phyloP scores from a whole-genome alignment of 1,140 invertebrate genomes.

The Calliopsis andreniformis region DNA sequence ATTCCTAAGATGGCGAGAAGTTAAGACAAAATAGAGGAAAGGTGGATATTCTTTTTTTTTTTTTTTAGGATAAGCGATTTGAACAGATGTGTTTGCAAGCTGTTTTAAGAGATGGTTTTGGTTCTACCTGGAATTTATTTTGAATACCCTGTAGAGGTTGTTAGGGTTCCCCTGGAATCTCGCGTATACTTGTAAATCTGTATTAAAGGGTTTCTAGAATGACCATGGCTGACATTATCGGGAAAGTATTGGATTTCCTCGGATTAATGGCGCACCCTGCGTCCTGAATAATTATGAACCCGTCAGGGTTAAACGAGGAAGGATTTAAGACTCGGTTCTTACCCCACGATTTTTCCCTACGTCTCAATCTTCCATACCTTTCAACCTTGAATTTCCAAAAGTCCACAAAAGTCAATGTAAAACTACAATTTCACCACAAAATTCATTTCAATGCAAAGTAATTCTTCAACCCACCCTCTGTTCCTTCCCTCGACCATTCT shows the following conservation, averaged over 20 bases:
- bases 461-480: background rate
- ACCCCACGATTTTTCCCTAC: constrained; percentile 13
- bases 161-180: constrained; percentile 7
- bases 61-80: no score
- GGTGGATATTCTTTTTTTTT: no score
- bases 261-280: constrained; percentile 40
- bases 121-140: constrained; percentile 1
- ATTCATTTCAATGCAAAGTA: background rate
- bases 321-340: constrained; percentile 19
- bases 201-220: constrained; percentile 44
- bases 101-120: background rate
- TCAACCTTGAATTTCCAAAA: background rate
- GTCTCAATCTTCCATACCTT: background rate
- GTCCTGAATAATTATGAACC: constrained; percentile 46
- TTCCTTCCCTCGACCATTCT: no score
- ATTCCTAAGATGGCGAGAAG: no score
- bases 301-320: constrained; percentile 39
- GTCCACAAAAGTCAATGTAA: background rate
- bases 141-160: constrained; percentile 24
- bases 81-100: no score
- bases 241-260: constrained; percentile 47
- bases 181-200: constrained; percentile 42
- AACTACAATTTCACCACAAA: background rate
- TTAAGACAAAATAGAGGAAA: no score
- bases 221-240: constrained; percentile 49